Evolutionary conservation across 2,113 vertebrate species (phyloP), one percentile per base, ranked within the genome.

Genomic region (Laticauda laticaudata): DNA sequence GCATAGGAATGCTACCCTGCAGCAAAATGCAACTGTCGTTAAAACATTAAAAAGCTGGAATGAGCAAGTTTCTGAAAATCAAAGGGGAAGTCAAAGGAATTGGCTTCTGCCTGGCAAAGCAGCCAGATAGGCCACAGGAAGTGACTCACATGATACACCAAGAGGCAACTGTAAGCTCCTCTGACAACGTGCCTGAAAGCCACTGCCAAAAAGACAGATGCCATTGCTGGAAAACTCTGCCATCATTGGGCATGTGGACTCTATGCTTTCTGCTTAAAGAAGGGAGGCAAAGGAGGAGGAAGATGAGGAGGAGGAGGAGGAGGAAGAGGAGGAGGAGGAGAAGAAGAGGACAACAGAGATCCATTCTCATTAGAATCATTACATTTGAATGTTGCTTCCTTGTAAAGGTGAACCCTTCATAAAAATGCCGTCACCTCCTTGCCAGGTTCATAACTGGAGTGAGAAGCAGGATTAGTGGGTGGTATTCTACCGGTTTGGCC

Each of bases 151-250:
- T 98, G 98, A 97, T 96, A 95, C 97, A 97, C 96, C 94, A 94
- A 95, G 97, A 97, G 97, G 97, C 97, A 97, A 97, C 96, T 96
- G 96, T 97, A 97, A 94, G 94, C 97, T 98, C 97, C 97, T 97
- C 94, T 95, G 97, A 97, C 97, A 97, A 97, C 96, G 95, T 86
- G 95, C 95, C 96, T 93, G 97, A 93, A 96, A 95, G 81, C 97
- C 95, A 92, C 96, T 98, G 98, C 98, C 97, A 98, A 97, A 96
- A 96, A 97, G 97, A 97, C 98, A 98, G 98, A 98, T 98, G 98
- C 98, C 96, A 96, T 97, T 97, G 97, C 97, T 98, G 97, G 97
- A 98, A 97, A 97, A 96, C 94, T 95, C 90, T 96, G 97, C 97
- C 93, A 95, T 95, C 96, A 96, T 96, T 97, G 97, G 98, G 97